Percentiles rank a stretch among this genome's conserved stretches.
phyloP scores from a whole-genome alignment of 2,888 invertebrate genomes.

The Myopa testacea region DNA sequence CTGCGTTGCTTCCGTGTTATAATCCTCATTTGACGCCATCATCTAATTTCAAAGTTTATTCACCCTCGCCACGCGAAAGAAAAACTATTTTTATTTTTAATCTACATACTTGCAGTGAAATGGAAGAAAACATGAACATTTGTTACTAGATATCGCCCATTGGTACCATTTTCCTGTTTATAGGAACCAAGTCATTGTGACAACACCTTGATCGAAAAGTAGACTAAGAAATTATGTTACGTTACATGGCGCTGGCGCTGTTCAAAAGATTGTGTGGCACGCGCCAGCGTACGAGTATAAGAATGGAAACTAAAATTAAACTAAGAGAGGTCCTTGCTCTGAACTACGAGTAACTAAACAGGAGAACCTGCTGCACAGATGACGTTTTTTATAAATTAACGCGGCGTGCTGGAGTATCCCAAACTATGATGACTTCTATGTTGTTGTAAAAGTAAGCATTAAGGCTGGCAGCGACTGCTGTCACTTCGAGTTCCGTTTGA shows the following conservation, averaged over 20 bases:
- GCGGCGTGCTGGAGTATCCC: neutral
- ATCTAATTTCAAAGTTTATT: conserved; percentile 16
- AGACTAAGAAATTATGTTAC: neutral
- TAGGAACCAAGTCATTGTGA: neutral
- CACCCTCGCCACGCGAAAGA: neutral
- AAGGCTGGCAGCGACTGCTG: neutral
- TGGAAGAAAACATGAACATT: neutral
- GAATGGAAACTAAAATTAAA: neutral
- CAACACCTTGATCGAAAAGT: neutral
- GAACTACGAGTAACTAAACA: neutral
- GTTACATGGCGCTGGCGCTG: neutral
- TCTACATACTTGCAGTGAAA: neutral
- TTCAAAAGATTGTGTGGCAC: conserved; percentile 20
- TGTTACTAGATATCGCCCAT: neutral
- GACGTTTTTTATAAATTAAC: conserved; percentile 16
- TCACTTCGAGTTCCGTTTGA: neutral
- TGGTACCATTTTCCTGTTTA: neutral
- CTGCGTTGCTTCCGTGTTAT: too few relatives aligned
- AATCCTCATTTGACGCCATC: neutral
- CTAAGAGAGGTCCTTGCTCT: conserved; percentile 19
- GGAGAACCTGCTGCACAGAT: conserved; percentile 29
- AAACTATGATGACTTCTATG: neutral
- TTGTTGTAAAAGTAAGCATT: neutral
- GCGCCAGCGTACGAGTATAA: neutral
- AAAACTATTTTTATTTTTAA: neutral